Evolutionary conservation across 2,797 vertebrate species (phyloP), one percentile per base, ranked within the genome.

Genomic region (Accipiter superciliosus): DNA sequence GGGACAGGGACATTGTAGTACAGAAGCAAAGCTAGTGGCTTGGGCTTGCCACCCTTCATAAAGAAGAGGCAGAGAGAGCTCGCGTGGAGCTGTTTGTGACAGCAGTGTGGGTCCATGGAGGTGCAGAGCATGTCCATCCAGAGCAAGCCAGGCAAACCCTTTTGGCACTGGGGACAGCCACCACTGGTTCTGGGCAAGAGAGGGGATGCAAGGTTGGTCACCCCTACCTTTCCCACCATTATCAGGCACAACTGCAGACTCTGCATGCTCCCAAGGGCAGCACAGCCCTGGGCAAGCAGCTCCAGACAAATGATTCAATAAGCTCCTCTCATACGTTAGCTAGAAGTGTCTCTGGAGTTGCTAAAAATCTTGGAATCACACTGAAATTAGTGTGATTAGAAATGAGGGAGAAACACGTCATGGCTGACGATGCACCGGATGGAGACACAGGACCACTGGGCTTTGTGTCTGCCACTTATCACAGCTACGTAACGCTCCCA

Each of bases 321-420:
- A 77, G 12, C 9, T 77, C 47, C 52, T 55, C 25, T 69, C 2
- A 0, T 17, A 25, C 0, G 0, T 39, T 24, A 73, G 25, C 28
- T 29, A 35, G 40, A 79, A 53, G 40, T 19, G 47, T 39, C n/a
- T 52, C 44, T 44, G 28, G 53, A 63, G 31, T 11, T 21, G 24
- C 33, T 59, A 53, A 73, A 69, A 31, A 26, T 25, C 33, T 33
- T 61, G 53, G 47, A 67, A 77, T 72, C 47, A 13, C 37, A 52
- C n/a, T 55, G 44, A 37, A 78, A 63, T 70, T 31, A 73, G 18
- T 13, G 35, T 12, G 16, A 58, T 44, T 24, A 57, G 61, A 44
- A 79, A 69, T 13, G 28, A 53, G 25, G 22, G 37, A 81, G 70
- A 71, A 77, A 53, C 31, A 15, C 2, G 22, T 35, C 61, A 39